Conservation (phyloP, 2,113 vertebrate genomes). For the Silurus meridionalis region DNA sequence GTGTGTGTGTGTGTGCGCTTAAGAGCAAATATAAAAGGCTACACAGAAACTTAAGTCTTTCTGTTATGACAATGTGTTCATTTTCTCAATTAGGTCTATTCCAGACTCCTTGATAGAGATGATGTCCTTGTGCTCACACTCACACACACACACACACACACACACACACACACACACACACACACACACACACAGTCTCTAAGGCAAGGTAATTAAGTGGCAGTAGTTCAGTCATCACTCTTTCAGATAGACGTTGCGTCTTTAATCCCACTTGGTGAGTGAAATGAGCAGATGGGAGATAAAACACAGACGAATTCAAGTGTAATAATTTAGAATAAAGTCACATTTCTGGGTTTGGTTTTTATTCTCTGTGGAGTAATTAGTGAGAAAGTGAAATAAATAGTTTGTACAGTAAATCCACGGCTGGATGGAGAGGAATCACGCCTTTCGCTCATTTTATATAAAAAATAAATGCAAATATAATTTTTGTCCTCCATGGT, state of each 20-base stretch:
- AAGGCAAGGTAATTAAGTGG: conserved; percentile 43
- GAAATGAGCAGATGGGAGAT: conserved; percentile 20
- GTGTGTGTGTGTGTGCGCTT: no score
- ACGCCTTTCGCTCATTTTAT: no score
- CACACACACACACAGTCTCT: not conserved
- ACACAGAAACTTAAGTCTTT: conserved; percentile 45
- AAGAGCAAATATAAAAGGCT: not conserved
- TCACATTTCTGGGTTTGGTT: not conserved
- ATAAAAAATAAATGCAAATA: no score
- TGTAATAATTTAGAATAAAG: conserved; percentile 39
- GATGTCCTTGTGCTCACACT: not conserved
- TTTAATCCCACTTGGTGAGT: conserved; percentile 32
- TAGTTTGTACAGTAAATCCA: not conserved
- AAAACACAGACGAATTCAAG: conserved; percentile 11
- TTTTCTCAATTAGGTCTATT: conserved; percentile 31
- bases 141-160: conserved; percentile 5
- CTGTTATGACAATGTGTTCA: conserved; percentile 41
- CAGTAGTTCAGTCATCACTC: conserved; percentile 13
- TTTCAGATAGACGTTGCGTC: conserved; percentile 30
- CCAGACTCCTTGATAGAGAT: not conserved
- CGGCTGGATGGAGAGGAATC: not conserved
- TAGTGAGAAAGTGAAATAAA: conserved; percentile 32
- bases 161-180: conserved; percentile 29
- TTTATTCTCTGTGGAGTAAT: conserved; percentile 43
- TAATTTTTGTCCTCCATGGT: no score